Conservation (phyloP, 2,888 invertebrate species). For the Meiosimyza platycephala region DNA sequence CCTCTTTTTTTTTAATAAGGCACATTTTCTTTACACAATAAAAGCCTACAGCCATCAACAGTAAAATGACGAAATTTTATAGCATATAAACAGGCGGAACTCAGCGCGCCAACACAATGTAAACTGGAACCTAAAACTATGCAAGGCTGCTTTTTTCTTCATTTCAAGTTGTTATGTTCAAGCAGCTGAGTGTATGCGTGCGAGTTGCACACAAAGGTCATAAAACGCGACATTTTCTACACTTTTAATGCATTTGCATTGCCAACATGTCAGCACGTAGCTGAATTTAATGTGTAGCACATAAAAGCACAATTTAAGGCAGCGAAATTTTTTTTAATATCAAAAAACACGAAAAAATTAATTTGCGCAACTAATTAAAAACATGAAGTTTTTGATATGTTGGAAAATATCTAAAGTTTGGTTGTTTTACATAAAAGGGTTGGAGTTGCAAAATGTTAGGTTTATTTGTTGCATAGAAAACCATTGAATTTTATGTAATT, state of each 20-base stretch:
- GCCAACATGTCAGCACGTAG: slow-evolving; percentile 16
- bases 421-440: too few species aligned
- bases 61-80: slow-evolving; percentile 32
- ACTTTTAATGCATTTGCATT: slow-evolving; percentile 26
- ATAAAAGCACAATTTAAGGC: not conserved
- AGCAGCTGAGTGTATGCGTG: not conserved
- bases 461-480: too few species aligned
- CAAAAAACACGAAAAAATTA: slow-evolving; percentile 41
- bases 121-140: slow-evolving; percentile 39
- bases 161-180: slow-evolving; percentile 8
- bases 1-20: not conserved
- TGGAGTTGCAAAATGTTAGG: too few species aligned
- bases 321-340: slow-evolving; percentile 26
- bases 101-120: not conserved
- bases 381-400: slow-evolving; percentile 37
- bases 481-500: too few species aligned
- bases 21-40: not conserved
- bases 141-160: slow-evolving; percentile 33
- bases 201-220: slow-evolving; percentile 1
- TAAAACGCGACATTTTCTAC: slow-evolving; percentile 10
- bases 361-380: slow-evolving; percentile 52
- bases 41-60: not conserved
- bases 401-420: too few species aligned
- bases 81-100: slow-evolving; percentile 36
- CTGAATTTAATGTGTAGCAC: slow-evolving; percentile 1